These are phyloP conservation scores for Drosophila kohkoa DNA, from an alignment of 1,140 invertebrate species.

Conservation along the genomic window DNA sequence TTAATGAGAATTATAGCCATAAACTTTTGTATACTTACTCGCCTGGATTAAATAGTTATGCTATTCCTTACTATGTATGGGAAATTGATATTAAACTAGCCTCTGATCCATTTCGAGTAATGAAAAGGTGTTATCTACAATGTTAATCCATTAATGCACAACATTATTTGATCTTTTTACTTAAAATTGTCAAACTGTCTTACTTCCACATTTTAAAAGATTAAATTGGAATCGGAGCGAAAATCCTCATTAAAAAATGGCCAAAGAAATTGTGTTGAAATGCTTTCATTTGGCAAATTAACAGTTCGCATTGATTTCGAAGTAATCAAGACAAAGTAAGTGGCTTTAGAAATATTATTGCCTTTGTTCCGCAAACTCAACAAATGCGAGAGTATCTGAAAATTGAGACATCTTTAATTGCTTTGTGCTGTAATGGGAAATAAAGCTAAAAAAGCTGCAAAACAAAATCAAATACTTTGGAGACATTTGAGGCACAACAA, in stretches of 20 bases:
- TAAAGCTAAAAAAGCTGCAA: constrained; percentile 3
- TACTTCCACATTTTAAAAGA: background rate
- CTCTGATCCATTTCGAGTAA: background rate
- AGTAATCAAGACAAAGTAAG: constrained; percentile 10
- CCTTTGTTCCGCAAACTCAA: background rate
- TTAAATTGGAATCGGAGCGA: background rate
- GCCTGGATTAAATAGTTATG: background rate
- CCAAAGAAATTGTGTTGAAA: background rate
- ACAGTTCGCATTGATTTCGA: constrained; percentile 14
- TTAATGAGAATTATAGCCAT: constrained; percentile 47
- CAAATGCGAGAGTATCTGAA: constrained; percentile 4
- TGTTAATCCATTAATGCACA: background rate
- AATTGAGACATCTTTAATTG: constrained; percentile 22
- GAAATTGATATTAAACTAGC: background rate
- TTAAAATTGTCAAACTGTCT: background rate
- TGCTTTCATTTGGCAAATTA: constrained; percentile 4
- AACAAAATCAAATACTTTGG: constrained; percentile 34
- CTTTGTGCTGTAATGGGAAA: constrained; percentile 25
- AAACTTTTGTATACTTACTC: constrained; percentile 33
- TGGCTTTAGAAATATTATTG: constrained; percentile 22
- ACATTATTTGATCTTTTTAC: background rate
- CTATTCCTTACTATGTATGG: background rate
- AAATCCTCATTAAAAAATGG: background rate
- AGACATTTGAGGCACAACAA: constrained; percentile 50
- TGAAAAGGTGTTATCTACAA: background rate